Evolutionary conservation across 1,140 invertebrate genomes (phyloP), one percentile per base, ranked within the genome.

Genomic region (Lucilia sericata): DNA sequence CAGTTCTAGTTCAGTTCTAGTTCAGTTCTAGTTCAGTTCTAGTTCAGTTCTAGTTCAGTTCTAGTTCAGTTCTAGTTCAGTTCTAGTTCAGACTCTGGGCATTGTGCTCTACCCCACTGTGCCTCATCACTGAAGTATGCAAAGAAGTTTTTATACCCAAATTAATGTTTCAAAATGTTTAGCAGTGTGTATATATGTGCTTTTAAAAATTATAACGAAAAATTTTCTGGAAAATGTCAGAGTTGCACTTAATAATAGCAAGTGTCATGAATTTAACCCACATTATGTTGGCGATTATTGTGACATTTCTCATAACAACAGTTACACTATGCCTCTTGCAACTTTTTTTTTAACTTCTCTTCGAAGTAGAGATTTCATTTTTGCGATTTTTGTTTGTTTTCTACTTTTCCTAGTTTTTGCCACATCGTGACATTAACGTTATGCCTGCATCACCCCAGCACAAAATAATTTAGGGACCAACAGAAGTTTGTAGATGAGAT

Each of bases 261-360:
- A 75, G 74, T 75, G 74, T 75, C 74, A 75, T 75, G 74, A 75
- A 75, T 75, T 75, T 75, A 75, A 75, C 74, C 74, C 74, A 75
- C 74, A 75, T 75, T 75, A 75, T 75, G 74, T 34, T 75, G 74
- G 74, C 74, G 74, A 75, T 75, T 75, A 75, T 21, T 75, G 74
- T 75, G 74, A 75, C 74, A 75, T 75, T 75, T 75, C 74, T 75
- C 74, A 75, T 75, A 75, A 75, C 74, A 34, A 75, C 30, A 55
- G 21, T 13, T 36, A 34, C 12, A 9, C 30, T 14, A 3, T 34
- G 19, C n/a, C 5, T 75, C 13, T 5, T 34, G 30, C 30, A 12
- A 42, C 17, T 55, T 14, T 55, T 55, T 30, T 75, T 30, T 25
- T 30, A 12, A 12, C 10, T 74, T 19, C 5, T 74, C 9, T 74